Base-by-base conservation (phyloP, 30 jellyfish, hydroid and myxozoan species). In the Aurelia coerulea region DNA sequence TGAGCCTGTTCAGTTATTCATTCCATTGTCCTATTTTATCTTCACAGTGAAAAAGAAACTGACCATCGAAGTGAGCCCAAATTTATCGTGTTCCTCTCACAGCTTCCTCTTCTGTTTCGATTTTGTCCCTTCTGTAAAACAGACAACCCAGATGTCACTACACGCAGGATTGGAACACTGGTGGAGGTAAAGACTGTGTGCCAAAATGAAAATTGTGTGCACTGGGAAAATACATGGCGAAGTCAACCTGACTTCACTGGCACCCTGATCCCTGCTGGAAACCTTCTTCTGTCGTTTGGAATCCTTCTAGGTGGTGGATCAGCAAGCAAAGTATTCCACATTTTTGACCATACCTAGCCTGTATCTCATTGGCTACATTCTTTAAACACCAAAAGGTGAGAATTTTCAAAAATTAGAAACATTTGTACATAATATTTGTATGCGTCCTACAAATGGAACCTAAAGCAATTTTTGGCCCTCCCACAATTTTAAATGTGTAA, bases 171-270 rank as follows among this genome's bases (percentile, higher is more conserved):
- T 60, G 82, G 89, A 23, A 59, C 89, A 18, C 7, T 63, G 85
- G 41, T 79, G n/a, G 81, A 33, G 33, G 32, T 79, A n/a, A 42
- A 60, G 39, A 33, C 68, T 39, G 54, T 59, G 33, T 31, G 79
- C 11, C 42, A 39, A 15, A 67, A 67, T 33, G 16, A 9, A 67
- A 35, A 19, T 14, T 67, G 78, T 67, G 2, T n/a, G 15, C 23
- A 37, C 16, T 39, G 49, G 2, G 83, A 73, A 11, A 41, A 16
- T 16, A 41, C 65, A 46, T 73, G 83, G 68, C 32, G 52, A 46
- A 73, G 83, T 73, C 83, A 73, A 73, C 83, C 83, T 16, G 41
- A 18, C 52, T 15, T 73, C 10, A 13, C 83, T 11, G 83, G 83
- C 66, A 73, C 66, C 29, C 39, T 18, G 42, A 73, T 73, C 2